These are phyloP conservation scores for Drosophila athabasca DNA, from an alignment of 1,140 invertebrate species.

Conservation along the genomic window DNA sequence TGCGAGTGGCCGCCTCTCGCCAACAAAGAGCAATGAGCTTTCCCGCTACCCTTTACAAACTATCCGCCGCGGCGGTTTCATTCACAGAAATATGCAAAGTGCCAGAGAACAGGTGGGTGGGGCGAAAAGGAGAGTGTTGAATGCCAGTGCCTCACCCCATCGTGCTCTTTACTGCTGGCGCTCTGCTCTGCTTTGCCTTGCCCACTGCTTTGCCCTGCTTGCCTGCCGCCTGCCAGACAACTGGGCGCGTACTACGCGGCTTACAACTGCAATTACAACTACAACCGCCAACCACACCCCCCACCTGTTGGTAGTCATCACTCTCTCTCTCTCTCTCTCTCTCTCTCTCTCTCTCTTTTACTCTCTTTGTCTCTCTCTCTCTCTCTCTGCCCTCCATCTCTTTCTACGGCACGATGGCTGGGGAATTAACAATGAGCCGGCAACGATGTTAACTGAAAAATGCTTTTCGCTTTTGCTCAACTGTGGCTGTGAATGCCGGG, in stretches of 20 bases:
- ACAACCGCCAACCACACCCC: constrained; percentile 18
- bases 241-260: constrained; percentile 59
- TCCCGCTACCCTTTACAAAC: constrained; percentile 18
- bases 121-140: constrained; percentile 1
- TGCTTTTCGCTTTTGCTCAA: constrained; percentile 64
- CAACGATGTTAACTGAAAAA: constrained; percentile 77
- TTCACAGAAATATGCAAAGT: constrained; percentile 51
- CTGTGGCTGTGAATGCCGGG: constrained; percentile 49
- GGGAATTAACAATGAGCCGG: constrained; percentile 68
- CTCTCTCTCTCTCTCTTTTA: neutral
- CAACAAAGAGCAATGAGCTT: constrained; percentile 15
- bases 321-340: neutral
- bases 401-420: constrained; percentile 5
- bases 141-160: neutral
- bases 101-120: neutral
- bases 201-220: no score
- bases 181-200: no score
- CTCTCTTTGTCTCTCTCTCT: no score
- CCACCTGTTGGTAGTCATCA: constrained; percentile 34
- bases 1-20: neutral
- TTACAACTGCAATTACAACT: constrained; percentile 73
- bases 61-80: constrained; percentile 42
- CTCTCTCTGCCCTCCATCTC: constrained; percentile 1
- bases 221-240: neutral
- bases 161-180: no score